Percentiles rank a stretch among this genome's conserved stretches.
Evolutionary conservation across 2,888 invertebrate genomes (phyloP).

Genomic region (Carcina quercana): DNA sequence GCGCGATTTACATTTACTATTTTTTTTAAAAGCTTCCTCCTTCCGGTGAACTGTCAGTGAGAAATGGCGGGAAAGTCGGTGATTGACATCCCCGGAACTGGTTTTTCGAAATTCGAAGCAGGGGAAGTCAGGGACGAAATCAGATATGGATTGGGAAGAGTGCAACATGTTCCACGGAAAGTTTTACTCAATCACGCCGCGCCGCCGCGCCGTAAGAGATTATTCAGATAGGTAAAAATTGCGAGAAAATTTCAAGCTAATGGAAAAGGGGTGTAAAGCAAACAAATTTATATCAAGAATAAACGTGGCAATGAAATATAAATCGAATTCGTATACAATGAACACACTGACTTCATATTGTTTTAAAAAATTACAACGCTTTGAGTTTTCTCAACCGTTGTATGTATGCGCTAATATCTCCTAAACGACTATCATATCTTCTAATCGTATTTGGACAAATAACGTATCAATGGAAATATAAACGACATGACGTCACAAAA

Average conservation of each 20-base stretch:
- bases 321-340: too few relatives aligned
- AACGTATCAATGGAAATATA: too few relatives aligned
- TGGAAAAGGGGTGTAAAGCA: not conserved
- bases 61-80: constrained; percentile 44
- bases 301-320: not conserved
- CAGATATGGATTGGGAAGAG: constrained; percentile 9
- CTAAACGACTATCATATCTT: too few relatives aligned
- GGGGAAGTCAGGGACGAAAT: constrained; percentile 16
- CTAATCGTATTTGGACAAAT: too few relatives aligned
- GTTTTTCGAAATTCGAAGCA: constrained; percentile 14
- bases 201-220: too few relatives aligned
- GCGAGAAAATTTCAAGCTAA: not conserved
- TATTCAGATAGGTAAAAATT: too few relatives aligned
- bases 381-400: too few relatives aligned
- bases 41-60: constrained; percentile 47
- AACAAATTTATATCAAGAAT: not conserved
- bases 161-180: not conserved
- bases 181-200: not conserved
- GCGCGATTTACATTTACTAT: constrained; percentile 12
- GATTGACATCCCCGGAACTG: constrained; percentile 52
- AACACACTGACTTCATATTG: too few relatives aligned
- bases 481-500: too few relatives aligned
- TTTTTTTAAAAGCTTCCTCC: constrained; percentile 30
- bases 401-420: too few relatives aligned
- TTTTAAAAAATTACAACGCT: too few relatives aligned